These are phyloP conservation scores for Pogonomyrmex barbatus DNA, from an alignment of 1,140 invertebrate species.

Conservation along the genomic window DNA sequence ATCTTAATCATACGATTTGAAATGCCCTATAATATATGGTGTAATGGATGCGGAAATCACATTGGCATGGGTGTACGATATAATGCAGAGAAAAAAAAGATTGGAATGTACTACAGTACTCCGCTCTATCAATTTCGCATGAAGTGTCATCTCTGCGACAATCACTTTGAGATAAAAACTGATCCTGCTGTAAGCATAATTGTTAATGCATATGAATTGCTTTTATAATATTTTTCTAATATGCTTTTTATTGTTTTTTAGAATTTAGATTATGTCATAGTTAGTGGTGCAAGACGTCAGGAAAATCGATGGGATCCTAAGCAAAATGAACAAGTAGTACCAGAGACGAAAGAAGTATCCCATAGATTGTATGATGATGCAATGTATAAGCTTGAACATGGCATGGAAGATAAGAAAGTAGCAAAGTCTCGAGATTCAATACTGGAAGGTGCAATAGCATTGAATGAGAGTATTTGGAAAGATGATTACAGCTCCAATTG, in stretches of 20 bases:
- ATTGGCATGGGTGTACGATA: conserved; percentile 99
- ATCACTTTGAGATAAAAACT: conserved; percentile 99
- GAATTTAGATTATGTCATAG: conserved; percentile 99
- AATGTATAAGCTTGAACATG: conserved; percentile 98
- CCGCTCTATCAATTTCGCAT: conserved; percentile 99
- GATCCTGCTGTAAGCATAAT: conserved; percentile 95
- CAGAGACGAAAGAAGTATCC: conserved; percentile 95
- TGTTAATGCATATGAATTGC: conserved; percentile 30
- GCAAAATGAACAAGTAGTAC: conserved; percentile 97
- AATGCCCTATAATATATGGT: conserved; percentile 99
- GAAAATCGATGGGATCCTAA: conserved; percentile 99
- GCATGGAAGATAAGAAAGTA: conserved; percentile 91
- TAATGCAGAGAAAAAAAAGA: conserved; percentile 99
- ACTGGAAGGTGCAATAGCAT: conserved; percentile 91
- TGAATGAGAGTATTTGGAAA: conserved; percentile 93
- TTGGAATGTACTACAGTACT: conserved; percentile 99
- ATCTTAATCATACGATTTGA: conserved; percentile 99
- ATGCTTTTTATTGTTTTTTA: conserved; percentile 83
- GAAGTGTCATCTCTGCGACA: conserved; percentile 99
- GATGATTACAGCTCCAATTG: conserved; percentile 97
- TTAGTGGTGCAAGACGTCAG: conserved; percentile 97
- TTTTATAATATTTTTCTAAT: background rate
- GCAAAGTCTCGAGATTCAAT: conserved; percentile 90
- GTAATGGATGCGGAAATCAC: conserved; percentile 98
- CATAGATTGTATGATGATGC: conserved; percentile 96